Base-by-base conservation (phyloP, 1,140 invertebrate species). In the Papilio helenus region DNA sequence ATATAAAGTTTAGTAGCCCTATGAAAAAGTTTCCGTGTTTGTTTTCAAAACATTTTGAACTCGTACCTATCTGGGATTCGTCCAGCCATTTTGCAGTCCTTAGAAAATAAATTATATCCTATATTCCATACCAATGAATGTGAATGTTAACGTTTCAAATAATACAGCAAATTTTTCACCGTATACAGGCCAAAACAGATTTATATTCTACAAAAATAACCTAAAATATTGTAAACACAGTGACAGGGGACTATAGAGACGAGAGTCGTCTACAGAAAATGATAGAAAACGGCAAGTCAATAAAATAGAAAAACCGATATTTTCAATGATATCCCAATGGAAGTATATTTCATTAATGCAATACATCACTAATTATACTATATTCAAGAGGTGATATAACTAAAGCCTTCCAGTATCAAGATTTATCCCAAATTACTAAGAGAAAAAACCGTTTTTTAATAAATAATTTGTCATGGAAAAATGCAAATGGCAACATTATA, bases 21-120 rank as follows among this genome's bases (percentile, higher is more conserved):
- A 79, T 76, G 55, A 16, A 1, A 71, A 73, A 79, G 18, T 72
- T 65, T 65, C 12, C 34, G 61, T 29, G 23, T 65, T 65, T 29
- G 5, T 29, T 65, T 65, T 34, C 3, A 65, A 65, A 65, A 3
- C 0, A 34, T 14, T 65, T 34, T 7, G 3, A 29, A 16, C 14
- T 65, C 61, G 5, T 65, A 65, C 61, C 61, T 65, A 65, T 65
- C 61, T 29, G 61, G 61, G 23, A 65, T 65, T 29, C 61, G 23
- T 65, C 61, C 61, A 65, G 14, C 61, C 61, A 65, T 65, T 65
- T 65, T 65, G 23, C 20, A 65, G 14, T 29, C 23, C 72, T 65
- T 23, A 55, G 23, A 80, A 80, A 14, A 46, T 39, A 26, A 16
- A 3, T 14, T 65, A 65, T 18, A 29, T 16, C 61, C 10, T 26